A percentile compares a stretch with the other conserved stretches of the same genome.
Conservation (phyloP, 1,140 invertebrate genomes). For the Eueides isabella region DNA sequence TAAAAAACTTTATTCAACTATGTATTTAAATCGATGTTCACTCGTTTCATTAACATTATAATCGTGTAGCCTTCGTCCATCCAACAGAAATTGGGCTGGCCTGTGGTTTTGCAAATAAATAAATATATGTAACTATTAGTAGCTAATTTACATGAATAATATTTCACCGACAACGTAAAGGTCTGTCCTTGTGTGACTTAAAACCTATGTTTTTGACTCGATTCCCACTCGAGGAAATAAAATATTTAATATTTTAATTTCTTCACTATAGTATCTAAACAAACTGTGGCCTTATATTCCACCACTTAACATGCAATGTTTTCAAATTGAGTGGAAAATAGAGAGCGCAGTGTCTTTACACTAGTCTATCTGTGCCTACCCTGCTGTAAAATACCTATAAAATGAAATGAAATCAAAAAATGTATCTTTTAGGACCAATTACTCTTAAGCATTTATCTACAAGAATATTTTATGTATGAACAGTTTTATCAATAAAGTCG, state of each 20-base stretch:
- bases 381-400: no score
- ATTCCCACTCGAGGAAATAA: no score
- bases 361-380: no score
- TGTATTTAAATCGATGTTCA: background rate
- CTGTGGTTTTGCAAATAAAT: slow-evolving; percentile 1
- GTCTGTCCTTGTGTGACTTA: no score
- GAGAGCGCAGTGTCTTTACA: no score
- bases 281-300: no score
- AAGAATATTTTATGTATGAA: background rate
- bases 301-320: no score
- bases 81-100: background rate
- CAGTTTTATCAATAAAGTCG: background rate
- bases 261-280: no score
- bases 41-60: background rate
- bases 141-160: background rate
- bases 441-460: background rate
- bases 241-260: no score
- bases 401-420: background rate
- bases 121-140: background rate
- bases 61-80: background rate
- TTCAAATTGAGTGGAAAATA: no score
- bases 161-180: background rate
- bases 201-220: no score
- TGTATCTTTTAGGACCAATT: background rate
- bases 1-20: background rate